phyloP scores from a whole-genome alignment of 1,140 invertebrate species.

The Pseudomyrmex flavicornis region DNA sequence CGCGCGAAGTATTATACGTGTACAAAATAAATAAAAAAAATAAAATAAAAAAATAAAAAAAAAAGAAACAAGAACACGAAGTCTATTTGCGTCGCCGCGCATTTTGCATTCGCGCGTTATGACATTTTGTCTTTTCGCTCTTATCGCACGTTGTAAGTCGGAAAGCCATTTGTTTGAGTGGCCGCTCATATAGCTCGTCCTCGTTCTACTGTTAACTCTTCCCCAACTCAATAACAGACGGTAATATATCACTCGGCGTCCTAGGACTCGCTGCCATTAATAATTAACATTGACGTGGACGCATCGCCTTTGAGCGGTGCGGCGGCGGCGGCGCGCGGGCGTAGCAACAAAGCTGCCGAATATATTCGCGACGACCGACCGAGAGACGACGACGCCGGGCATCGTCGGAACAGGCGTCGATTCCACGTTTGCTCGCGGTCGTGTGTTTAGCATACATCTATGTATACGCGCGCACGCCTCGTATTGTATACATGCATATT shows the following conservation, averaged over 20 bases:
- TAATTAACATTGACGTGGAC: conserved; percentile 52
- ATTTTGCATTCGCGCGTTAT: background rate
- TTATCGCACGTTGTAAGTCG: background rate
- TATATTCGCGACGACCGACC: conserved; percentile 42
- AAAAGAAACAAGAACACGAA: too few species aligned
- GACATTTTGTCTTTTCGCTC: background rate
- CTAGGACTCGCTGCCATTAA: conserved; percentile 29
- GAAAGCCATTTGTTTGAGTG: conserved; percentile 2
- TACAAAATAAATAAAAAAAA: too few species aligned
- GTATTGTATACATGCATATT: background rate
- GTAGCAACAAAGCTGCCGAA: conserved; percentile 44
- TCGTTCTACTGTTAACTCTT: conserved; percentile 28
- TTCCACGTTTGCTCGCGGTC: conserved; percentile 35
- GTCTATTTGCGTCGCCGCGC: too few species aligned
- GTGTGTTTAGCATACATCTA: conserved; percentile 33
- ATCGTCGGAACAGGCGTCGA: conserved; percentile 40
- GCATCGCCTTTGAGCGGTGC: conserved; percentile 37
- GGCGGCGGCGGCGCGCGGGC: background rate
- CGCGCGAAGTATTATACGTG: too few species aligned
- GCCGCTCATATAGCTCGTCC: background rate
- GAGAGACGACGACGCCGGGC: conserved; percentile 15
- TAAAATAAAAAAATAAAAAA: too few species aligned
- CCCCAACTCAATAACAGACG: conserved; percentile 30
- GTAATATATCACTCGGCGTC: conserved; percentile 23
- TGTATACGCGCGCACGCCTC: background rate